These are phyloP conservation scores for Rhyacophila brunnea DNA, from an alignment of 1,140 invertebrate genomes.

Conservation along the genomic window DNA sequence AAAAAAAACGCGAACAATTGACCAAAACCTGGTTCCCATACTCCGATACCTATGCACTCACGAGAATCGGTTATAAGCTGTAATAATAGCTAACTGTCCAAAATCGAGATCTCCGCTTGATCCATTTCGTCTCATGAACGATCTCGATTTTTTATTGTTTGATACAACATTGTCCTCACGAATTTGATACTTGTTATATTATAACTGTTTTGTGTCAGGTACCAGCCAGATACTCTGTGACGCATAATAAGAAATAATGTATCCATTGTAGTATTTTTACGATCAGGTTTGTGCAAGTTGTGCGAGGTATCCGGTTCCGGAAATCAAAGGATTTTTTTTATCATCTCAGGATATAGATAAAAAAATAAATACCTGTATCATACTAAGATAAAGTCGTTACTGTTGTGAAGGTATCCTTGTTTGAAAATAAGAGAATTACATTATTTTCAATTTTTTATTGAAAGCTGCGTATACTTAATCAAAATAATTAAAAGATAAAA, in stretches of 20 bases:
- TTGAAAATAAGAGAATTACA: too few species aligned
- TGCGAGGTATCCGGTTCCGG: conserved; percentile 17
- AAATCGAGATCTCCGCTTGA: conserved; percentile 7
- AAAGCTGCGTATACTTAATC: too few species aligned
- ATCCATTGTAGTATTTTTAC: conserved; percentile 8
- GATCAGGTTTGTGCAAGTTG: conserved; percentile 7
- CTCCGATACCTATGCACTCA: background rate
- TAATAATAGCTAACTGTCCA: conserved; percentile 17
- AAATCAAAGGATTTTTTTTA: background rate
- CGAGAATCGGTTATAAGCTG: conserved; percentile 19
- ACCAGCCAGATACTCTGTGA: conserved; percentile 2
- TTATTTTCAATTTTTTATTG: too few species aligned
- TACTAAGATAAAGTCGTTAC: too few species aligned
- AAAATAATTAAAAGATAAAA: too few species aligned
- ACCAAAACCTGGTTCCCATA: conserved; percentile 10
- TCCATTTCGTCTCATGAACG: conserved; percentile 15
- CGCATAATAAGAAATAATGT: background rate
- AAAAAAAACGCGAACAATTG: background rate
- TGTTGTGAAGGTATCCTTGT: too few species aligned
- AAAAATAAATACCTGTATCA: background rate
- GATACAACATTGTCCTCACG: conserved; percentile 19
- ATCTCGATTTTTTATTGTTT: conserved; percentile 12
- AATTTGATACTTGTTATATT: conserved; percentile 25
- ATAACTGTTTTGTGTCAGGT: conserved; percentile 22
- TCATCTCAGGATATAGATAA: background rate